Evolutionary conservation across 2,888 invertebrate species (phyloP).

Genomic region (Hypomecis punctinalis): DNA sequence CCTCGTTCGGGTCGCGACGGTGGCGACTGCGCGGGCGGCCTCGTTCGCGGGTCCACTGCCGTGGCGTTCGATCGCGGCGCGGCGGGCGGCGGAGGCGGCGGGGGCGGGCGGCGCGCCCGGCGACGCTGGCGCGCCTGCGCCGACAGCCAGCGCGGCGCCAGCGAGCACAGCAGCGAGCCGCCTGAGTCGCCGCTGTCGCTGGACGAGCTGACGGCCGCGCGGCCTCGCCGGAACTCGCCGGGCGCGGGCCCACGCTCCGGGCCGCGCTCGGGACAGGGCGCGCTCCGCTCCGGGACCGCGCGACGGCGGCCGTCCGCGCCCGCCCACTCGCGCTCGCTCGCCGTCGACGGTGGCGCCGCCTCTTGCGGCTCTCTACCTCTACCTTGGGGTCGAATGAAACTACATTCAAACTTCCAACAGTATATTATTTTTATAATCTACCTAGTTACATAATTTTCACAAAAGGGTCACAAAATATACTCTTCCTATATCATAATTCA

Average conservation of each 20-base stretch:
- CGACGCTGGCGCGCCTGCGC: constrained; percentile 51
- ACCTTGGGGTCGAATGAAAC: constrained; percentile 53
- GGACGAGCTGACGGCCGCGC: constrained; percentile 50
- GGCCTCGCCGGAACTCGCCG: constrained; percentile 5
- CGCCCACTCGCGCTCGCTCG: constrained; percentile 16
- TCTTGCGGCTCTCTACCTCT: constrained; percentile 30
- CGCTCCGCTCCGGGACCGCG: constrained; percentile 27
- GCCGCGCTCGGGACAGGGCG: constrained; percentile 17
- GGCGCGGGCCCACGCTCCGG: constrained; percentile 15
- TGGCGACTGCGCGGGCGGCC: constrained; percentile 67
- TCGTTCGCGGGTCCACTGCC: constrained; percentile 49
- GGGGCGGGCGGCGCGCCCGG: constrained; percentile 37
- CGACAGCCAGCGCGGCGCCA: constrained; percentile 72
- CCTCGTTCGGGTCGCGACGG: constrained; percentile 12
- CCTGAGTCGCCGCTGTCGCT: constrained; percentile 70
- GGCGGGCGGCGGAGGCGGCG: constrained; percentile 46
- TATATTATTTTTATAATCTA: constrained; percentile 35
- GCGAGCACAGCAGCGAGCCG: constrained; percentile 67
- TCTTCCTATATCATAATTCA: background rate
- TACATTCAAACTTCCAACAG: constrained; percentile 35
- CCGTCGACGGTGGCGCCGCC: constrained; percentile 19
- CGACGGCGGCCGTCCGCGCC: constrained; percentile 3
- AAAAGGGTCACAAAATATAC: constrained; percentile 1
- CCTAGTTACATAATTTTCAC: background rate
- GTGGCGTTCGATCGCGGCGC: constrained; percentile 40